These are phyloP conservation scores for Erythrolamprus reginae DNA, from an alignment of 2,113 vertebrate species.

Conservation along the genomic window DNA sequence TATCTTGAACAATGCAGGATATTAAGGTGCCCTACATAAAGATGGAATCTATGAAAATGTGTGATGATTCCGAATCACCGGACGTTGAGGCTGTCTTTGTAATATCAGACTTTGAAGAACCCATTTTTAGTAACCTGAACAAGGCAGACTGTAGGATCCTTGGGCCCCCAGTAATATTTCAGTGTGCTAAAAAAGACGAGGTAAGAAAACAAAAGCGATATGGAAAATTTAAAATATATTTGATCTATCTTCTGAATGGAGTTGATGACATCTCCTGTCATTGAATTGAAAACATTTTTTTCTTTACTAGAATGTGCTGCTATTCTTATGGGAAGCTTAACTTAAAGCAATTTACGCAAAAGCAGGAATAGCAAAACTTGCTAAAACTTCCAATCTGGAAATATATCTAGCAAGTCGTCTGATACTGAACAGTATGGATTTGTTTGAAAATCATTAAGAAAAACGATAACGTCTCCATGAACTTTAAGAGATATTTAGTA, in stretches of 20 bases:
- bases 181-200: slow-evolving; percentile 81
- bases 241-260: background rate
- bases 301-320: background rate
- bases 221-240: background rate
- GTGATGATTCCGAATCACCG: slow-evolving; percentile 77
- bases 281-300: background rate
- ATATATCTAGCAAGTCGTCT: background rate
- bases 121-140: slow-evolving; percentile 78
- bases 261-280: background rate
- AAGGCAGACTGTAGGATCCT: slow-evolving; percentile 85
- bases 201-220: slow-evolving; percentile 57
- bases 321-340: background rate
- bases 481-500: background rate
- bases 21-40: slow-evolving; percentile 80
- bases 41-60: slow-evolving; percentile 78
- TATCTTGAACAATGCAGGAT: slow-evolving; percentile 60
- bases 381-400: background rate
- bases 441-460: background rate
- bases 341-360: background rate
- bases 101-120: slow-evolving; percentile 80
- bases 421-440: background rate
- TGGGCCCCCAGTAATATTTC: slow-evolving; percentile 86
- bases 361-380: background rate
- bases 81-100: slow-evolving; percentile 89
- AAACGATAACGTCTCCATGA: background rate